Evolutionary conservation across 2,797 vertebrate genomes (phyloP).

Genomic region (Labeo calbasu): DNA sequence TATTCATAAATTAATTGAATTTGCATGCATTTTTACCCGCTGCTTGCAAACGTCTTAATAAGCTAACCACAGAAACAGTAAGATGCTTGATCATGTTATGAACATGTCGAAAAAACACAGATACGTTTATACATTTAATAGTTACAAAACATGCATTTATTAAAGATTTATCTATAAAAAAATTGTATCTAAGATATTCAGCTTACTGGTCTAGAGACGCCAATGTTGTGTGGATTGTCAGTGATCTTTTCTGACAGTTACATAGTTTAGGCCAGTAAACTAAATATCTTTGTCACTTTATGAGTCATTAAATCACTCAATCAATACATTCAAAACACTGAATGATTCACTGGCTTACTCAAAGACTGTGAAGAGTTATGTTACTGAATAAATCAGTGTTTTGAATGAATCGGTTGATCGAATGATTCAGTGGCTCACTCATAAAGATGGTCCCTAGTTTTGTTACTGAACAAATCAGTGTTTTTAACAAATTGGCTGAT

Average conservation of each 20-base stretch:
- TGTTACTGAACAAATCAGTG: no score
- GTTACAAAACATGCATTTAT: background rate
- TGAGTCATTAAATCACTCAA: slow-evolving; percentile 1
- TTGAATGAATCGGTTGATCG: no score
- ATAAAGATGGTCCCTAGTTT: no score
- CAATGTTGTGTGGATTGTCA: no score
- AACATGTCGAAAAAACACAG: background rate
- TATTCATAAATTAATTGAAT: background rate
- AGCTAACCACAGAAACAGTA: background rate
- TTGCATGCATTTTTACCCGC: background rate
- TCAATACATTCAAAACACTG: background rate
- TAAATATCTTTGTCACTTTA: background rate
- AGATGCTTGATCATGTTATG: background rate
- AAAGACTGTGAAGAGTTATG: background rate
- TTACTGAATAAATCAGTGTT: background rate
- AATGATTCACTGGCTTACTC: background rate
- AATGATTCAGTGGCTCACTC: no score
- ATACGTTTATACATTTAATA: background rate
- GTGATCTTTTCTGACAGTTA: no score
- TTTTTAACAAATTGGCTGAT: no score
- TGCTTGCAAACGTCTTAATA: background rate
- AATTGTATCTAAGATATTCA: background rate
- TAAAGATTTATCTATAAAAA: background rate
- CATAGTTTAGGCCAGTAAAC: background rate
- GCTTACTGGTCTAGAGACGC: no score